Base-by-base conservation (phyloP, 2,797 vertebrate genomes). In the Orientallactaga sibirica region DNA sequence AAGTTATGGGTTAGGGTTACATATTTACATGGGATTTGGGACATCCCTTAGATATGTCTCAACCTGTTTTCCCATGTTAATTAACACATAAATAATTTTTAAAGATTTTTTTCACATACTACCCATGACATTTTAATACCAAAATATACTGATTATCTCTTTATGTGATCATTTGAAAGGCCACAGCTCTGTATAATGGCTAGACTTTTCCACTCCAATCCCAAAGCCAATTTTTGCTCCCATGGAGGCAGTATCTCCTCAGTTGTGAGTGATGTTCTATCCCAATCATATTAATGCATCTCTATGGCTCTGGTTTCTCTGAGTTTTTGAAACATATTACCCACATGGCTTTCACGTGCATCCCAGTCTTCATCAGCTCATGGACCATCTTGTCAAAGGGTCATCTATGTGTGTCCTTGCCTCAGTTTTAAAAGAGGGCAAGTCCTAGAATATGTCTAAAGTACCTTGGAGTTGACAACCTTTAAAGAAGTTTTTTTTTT, bases 11-110 rank as follows among this genome's bases (percentile, higher is more conserved):
- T 48, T 48, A 48, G 48, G 48, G 48, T 48, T 8, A 48, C 48
- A 48, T 48, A 48, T 48, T 48, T 48, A 48, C 8, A 48, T 48
- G 8, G 48, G 48, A 48, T 48, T 2, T 48, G 10, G 48, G 48
- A 79, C 12, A 76, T 68, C 76, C 70, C 76, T 93, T 20, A 79
- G 24, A 86, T 70, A n/a, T 84, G 81, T 86, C n/a, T 84, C 67
- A 80, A 80, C 7, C 25, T 67, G 15, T 20, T 22, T 62, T n/a
- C 14, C 4, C 14, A 25, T 55, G 61, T 87, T 84, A 8, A 68
- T 41, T 0, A 37, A 4, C 16, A n/a, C 15, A 2, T 2, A 81
- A 66, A 48, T 19, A 75, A 2, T 0, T 87, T 64, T 77, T 87
- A 48, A 15, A 71, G 52, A 37, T 20, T 68, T 79, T 73, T 83